These are phyloP conservation scores for Caenorhabditis sp. DNA, from an alignment of 2,888 invertebrate species.

Conservation along the genomic window DNA sequence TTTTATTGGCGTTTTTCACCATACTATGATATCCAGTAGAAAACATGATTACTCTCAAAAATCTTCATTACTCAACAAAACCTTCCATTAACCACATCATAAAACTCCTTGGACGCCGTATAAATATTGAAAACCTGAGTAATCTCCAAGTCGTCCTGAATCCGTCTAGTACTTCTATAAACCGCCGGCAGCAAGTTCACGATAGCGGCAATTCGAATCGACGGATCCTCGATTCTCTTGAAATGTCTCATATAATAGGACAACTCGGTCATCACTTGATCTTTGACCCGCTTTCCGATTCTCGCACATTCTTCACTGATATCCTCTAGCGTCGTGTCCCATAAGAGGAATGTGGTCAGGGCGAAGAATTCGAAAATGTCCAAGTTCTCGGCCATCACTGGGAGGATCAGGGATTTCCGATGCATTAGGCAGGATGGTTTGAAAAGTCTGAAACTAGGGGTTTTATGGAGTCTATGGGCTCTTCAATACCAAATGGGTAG, in stretches of 20 bases:
- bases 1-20: too few relatives aligned
- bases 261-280: conserved; percentile 42
- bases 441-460: conserved; percentile 52
- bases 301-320: conserved; percentile 32
- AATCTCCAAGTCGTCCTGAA: conserved; percentile 59
- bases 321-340: conserved; percentile 47
- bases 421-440: conserved; percentile 38
- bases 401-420: conserved; percentile 8
- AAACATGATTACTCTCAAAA: too few relatives aligned
- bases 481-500: too few relatives aligned
- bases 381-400: conserved; percentile 36
- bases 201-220: conserved; percentile 34
- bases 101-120: conserved; percentile 41
- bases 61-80: conserved; percentile 23
- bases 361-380: conserved; percentile 58
- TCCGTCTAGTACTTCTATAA: conserved; percentile 24
- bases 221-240: conserved; percentile 47
- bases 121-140: conserved; percentile 53
- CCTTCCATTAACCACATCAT: conserved; percentile 55
- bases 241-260: conserved; percentile 25
- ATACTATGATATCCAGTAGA: too few relatives aligned
- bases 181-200: conserved; percentile 40
- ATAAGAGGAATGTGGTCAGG: conserved; percentile 35
- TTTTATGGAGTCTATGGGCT: too few relatives aligned
- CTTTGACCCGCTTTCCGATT: conserved; percentile 28